phyloP scores from a whole-genome alignment of 1,140 invertebrate species.

The Drosophila ficusphila region DNA sequence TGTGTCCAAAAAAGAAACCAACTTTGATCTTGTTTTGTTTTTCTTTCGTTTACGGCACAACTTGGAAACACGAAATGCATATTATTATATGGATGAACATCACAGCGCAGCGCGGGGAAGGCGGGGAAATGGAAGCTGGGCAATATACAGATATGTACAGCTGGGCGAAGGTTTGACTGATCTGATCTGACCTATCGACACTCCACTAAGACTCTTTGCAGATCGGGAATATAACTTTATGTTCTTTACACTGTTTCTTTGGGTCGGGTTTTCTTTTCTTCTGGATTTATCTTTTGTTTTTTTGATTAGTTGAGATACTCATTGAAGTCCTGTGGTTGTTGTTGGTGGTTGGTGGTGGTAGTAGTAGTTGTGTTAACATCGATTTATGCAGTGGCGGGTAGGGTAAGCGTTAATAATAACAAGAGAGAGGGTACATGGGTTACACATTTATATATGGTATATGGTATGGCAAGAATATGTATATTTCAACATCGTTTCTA shows the following conservation, averaged over 20 bases:
- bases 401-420: conserved; percentile 83
- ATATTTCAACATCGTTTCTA: conserved; percentile 39
- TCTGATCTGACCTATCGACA: conserved; percentile 51
- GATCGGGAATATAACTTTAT: conserved; percentile 10
- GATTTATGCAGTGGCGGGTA: conserved; percentile 81
- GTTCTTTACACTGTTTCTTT: conserved; percentile 35
- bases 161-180: conserved; percentile 41
- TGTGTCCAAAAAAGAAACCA: conserved; percentile 35
- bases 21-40: conserved; percentile 9
- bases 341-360: conserved; percentile 66
- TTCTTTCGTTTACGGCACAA: conserved; percentile 34
- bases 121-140: conserved; percentile 44
- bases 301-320: conserved; percentile 82
- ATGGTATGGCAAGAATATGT: conserved; percentile 46
- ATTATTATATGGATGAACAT: conserved; percentile 48
- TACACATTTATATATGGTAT: conserved; percentile 74
- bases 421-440: conserved; percentile 79
- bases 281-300: conserved; percentile 18
- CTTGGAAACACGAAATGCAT: conserved; percentile 44
- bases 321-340: conserved; percentile 82
- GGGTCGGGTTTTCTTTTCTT: conserved; percentile 20
- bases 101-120: conserved; percentile 44
- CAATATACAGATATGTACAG: conserved; percentile 51
- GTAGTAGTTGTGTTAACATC: conserved; percentile 79
- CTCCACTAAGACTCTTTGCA: conserved; percentile 49